Base-by-base conservation (phyloP, 1,140 invertebrate genomes). In the Metaphire vulgaris region DNA sequence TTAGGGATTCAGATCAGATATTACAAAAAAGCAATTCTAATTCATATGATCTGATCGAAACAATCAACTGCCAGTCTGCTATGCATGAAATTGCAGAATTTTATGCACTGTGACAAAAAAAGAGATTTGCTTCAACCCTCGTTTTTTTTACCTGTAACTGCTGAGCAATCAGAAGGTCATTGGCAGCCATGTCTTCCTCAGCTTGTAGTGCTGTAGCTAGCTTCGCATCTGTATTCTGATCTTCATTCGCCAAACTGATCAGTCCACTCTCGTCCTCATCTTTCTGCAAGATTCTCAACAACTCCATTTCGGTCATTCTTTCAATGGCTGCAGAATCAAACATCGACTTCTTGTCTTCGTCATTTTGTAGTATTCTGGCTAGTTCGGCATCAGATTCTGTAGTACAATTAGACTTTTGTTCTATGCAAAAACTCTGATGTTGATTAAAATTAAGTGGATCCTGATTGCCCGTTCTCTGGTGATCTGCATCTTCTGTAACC, bases 101-200 rank as follows among this genome's bases (percentile, higher is more conserved):
- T n/a, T n/a, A n/a, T n/a, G n/a, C n/a, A n/a, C n/a, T n/a, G n/a
- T n/a, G n/a, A n/a, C n/a, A n/a, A n/a, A n/a, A n/a, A n/a, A n/a
- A n/a, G n/a, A n/a, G n/a, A n/a, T n/a, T n/a, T n/a, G n/a, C n/a
- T n/a, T n/a, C n/a, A n/a, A n/a, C n/a, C n/a, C n/a, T n/a, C n/a
- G n/a, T n/a, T n/a, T n/a, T n/a, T n/a, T n/a, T n/a, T 69, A 30
- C 68, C 31, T 69, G 68, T 32, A 69, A 30, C 28, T 32, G 68
- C 68, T 69, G 68, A 29, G 28, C 31, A 32, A 69, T 29, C 6
- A 32, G 68, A 16, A 32, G n/a, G 28, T 32, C 31, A n/a, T 69
- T 32, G 6, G 68, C 68, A 2, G 68, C 68, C 6, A 32, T 32
- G n/a, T 29, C 68, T 69, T 56, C 41, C 41, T 56, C 6, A 6